These are phyloP conservation scores for Erynnis tages DNA, from an alignment of 2,888 invertebrate genomes.

Conservation along the genomic window DNA sequence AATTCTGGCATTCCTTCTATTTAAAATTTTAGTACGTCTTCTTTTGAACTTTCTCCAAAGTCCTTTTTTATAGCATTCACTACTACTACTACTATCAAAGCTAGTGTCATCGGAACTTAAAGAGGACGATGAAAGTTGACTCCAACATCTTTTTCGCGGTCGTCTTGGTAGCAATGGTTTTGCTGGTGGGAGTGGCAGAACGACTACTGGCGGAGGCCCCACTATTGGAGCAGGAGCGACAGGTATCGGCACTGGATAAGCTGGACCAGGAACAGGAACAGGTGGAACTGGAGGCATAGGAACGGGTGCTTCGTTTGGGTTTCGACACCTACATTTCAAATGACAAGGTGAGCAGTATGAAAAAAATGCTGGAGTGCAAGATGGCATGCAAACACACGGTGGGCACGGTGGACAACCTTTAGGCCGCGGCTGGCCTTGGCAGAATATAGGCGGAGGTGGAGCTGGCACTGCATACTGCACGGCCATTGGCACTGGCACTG, in stretches of 20 bases:
- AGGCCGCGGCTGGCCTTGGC: slow-evolving; percentile 34
- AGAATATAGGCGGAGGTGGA: slow-evolving; percentile 36
- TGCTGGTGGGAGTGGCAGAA: slow-evolving; percentile 35
- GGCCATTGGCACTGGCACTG: slow-evolving; percentile 42
- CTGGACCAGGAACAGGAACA: slow-evolving; percentile 33
- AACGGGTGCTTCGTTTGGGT: slow-evolving; percentile 40
- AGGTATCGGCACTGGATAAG: slow-evolving; percentile 38
- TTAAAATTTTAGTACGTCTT: not conserved
- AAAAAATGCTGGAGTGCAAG: slow-evolving; percentile 65
- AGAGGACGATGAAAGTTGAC: slow-evolving; percentile 20
- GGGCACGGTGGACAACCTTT: slow-evolving; percentile 61
- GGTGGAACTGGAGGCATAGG: slow-evolving; percentile 41
- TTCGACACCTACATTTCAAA: slow-evolving; percentile 56
- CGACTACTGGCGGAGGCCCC: slow-evolving; percentile 34
- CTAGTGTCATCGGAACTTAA: slow-evolving; percentile 29
- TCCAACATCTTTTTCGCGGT: not conserved
- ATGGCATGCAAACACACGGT: slow-evolving; percentile 58
- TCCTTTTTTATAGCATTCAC: slow-evolving; percentile 31
- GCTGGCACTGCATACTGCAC: slow-evolving; percentile 50
- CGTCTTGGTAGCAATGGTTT: slow-evolving; percentile 22
- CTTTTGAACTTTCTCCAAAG: slow-evolving; percentile 23
- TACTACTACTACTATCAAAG: slow-evolving; percentile 28
- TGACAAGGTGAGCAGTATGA: slow-evolving; percentile 67
- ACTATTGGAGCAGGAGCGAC: slow-evolving; percentile 24
- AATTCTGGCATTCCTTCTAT: slow-evolving; percentile 22